phyloP scores from a whole-genome alignment of 2,113 vertebrate genomes.

The Echinops telfairi region DNA sequence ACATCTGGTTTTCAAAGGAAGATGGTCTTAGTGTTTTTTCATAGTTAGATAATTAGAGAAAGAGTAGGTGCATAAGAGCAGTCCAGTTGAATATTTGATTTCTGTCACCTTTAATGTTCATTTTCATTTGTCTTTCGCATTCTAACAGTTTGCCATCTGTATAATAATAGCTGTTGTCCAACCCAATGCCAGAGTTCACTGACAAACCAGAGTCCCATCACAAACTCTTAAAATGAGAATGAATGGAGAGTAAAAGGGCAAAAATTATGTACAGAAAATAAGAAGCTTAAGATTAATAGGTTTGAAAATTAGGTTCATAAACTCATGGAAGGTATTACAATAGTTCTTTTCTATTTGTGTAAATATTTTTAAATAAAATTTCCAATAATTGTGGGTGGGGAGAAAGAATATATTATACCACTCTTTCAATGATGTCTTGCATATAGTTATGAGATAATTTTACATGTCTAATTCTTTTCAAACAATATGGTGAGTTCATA shows the following conservation, averaged over 20 bases:
- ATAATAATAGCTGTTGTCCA: background rate
- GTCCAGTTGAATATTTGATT: slow-evolving; percentile 71
- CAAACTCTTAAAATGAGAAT: background rate
- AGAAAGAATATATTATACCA: background rate
- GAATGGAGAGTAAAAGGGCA: background rate
- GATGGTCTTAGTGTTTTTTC: background rate
- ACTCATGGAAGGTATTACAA: background rate
- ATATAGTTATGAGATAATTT: no score
- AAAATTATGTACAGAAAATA: fast-evolving
- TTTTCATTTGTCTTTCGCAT: slow-evolving; percentile 67
- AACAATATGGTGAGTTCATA: background rate
- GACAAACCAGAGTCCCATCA: fast-evolving
- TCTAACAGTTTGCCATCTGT: slow-evolving; percentile 72
- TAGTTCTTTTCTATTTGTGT: background rate
- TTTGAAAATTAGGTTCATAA: background rate
- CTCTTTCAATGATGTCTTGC: background rate
- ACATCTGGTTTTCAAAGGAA: background rate
- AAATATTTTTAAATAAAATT: background rate
- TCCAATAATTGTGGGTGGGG: background rate
- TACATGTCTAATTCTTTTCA: background rate
- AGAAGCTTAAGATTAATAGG: no score
- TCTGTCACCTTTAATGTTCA: slow-evolving; percentile 59
- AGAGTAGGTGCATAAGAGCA: background rate
- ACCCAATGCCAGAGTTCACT: background rate
- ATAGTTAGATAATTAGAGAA: background rate